phyloP scores from a whole-genome alignment of 1,140 invertebrate species.

The Calliphora vicina region DNA sequence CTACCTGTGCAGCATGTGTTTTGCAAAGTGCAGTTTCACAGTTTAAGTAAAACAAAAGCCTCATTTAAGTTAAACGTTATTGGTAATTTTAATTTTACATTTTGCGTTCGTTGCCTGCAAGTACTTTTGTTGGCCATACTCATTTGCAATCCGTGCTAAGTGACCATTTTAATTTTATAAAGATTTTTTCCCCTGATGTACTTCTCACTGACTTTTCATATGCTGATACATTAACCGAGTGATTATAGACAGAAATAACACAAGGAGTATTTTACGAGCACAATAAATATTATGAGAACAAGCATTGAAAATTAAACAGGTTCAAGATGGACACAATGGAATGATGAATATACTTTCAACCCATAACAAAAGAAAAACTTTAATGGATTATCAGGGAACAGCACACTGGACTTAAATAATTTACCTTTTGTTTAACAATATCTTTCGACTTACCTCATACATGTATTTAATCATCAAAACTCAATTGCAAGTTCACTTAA shows the following conservation, averaged over 20 bases:
- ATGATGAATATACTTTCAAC: not conserved
- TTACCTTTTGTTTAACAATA: too few relatives aligned
- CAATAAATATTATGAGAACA: not conserved
- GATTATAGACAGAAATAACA: not conserved
- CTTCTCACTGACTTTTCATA: too few relatives aligned
- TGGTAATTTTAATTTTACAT: not conserved
- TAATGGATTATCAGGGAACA: not conserved
- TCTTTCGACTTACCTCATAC: too few relatives aligned
- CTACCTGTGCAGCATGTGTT: not conserved
- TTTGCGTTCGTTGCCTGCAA: too few relatives aligned
- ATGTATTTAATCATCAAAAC: not conserved
- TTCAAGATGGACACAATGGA: not conserved
- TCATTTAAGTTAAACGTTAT: not conserved
- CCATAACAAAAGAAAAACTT: not conserved
- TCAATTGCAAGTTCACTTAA: not conserved
- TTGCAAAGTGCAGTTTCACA: not conserved
- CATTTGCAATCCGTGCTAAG: not conserved
- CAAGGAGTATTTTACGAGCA: not conserved
- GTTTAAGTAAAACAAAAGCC: not conserved
- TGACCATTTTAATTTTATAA: not conserved
- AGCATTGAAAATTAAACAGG: not conserved
- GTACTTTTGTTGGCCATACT: not conserved
- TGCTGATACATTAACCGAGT: not conserved
- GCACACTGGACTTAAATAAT: not conserved
- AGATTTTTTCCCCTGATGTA: too few relatives aligned